These are phyloP conservation scores for Chloromyia formosa DNA, from an alignment of 2,888 invertebrate species.

Conservation along the genomic window DNA sequence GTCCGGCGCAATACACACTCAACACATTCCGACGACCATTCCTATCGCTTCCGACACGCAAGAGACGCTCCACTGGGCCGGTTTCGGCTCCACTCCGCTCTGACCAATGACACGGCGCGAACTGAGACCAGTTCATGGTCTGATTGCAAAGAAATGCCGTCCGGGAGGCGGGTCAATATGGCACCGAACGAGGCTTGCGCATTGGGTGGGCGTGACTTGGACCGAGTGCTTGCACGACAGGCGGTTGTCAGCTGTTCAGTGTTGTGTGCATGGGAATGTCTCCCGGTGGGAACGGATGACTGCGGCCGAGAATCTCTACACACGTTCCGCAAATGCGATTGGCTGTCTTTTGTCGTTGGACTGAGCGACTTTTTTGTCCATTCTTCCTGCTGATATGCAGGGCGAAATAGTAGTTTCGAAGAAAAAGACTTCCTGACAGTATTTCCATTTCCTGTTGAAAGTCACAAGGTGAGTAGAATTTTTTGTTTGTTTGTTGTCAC, in stretches of 20 bases:
- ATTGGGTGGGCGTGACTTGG: slow-evolving; percentile 46
- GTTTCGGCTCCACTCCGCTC: slow-evolving; percentile 11
- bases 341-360: slow-evolving; percentile 10
- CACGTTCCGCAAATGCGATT: slow-evolving; percentile 44
- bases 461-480: slow-evolving; percentile 18
- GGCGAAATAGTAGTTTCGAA: slow-evolving; percentile 3
- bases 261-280: slow-evolving; percentile 42
- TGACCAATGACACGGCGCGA: slow-evolving; percentile 62
- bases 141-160: not conserved
- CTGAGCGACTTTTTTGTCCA: slow-evolving; percentile 25
- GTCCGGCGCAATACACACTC: slow-evolving; percentile 33
- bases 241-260: slow-evolving; percentile 56
- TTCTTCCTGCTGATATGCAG: not conserved
- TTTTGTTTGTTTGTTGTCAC: not conserved
- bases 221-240: slow-evolving; percentile 56
- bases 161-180: slow-evolving; percentile 48
- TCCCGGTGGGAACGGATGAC: slow-evolving; percentile 6
- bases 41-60: not conserved
- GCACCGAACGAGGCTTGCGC: slow-evolving; percentile 53
- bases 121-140: slow-evolving; percentile 55
- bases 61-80: not conserved
- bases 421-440: slow-evolving; percentile 21
- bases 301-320: slow-evolving; percentile 37
- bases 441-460: slow-evolving; percentile 36
- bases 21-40: slow-evolving; percentile 14